phyloP scores from a whole-genome alignment of 2,797 vertebrate species.

The Falco cherrug region DNA sequence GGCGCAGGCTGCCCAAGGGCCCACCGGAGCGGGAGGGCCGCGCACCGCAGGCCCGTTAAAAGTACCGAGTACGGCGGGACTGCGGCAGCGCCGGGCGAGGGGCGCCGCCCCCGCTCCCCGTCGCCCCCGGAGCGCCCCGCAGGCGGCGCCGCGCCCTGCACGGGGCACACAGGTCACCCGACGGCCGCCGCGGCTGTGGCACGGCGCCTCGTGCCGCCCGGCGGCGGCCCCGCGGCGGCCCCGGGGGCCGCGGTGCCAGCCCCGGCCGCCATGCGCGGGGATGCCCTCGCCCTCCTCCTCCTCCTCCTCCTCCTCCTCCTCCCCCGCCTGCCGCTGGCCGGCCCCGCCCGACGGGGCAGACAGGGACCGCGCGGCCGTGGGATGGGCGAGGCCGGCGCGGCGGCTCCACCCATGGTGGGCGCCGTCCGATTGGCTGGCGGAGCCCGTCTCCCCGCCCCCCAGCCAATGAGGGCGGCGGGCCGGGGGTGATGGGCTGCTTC shows the following conservation, averaged over 20 bases:
- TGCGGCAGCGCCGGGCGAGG: background rate
- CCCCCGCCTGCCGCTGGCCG: background rate
- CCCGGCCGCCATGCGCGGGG: constrained; percentile 73
- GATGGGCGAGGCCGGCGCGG: constrained; percentile 78
- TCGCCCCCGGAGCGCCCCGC: background rate
- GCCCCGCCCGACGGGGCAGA: constrained; percentile 66
- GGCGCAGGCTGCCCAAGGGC: background rate
- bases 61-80: background rate
- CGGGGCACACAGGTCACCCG: constrained; percentile 60
- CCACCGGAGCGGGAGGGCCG: background rate
- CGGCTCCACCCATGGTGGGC: constrained; percentile 82
- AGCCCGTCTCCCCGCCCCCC: constrained; percentile 68
- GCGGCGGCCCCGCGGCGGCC: background rate
- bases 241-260: background rate
- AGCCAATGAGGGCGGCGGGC: constrained; percentile 84
- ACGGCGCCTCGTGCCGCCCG: background rate
- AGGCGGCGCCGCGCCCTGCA: background rate
- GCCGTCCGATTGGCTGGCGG: constrained; percentile 72
- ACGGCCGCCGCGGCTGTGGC: background rate
- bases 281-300: background rate
- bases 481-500: constrained; percentile 69
- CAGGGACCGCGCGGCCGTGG: constrained; percentile 55
- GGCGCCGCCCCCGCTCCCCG: background rate
- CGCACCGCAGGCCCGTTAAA: background rate
- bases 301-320: background rate